Base-by-base conservation (phyloP, 2,797 vertebrate species). In the Poeciliopsis turneri region DNA sequence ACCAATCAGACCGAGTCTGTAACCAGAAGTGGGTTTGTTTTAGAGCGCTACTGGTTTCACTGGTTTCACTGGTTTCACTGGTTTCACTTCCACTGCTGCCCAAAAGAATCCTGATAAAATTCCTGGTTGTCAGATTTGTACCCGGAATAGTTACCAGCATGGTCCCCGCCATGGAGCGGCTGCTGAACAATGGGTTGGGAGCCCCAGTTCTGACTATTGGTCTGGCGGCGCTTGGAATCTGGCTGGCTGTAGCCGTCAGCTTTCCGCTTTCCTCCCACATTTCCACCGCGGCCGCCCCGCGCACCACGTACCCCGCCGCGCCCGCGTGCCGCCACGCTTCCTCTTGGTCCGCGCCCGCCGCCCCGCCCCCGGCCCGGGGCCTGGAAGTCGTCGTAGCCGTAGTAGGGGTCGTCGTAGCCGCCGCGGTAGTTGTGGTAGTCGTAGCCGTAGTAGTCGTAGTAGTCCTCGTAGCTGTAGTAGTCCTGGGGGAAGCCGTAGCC, bases 181-280 rank as follows among this genome's bases (percentile, higher is more conserved):
- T 99, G 98, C 97, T 99, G 98, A 94, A 98, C 97, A 96, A 99
- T 99, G 95, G 98, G 98, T 96, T 98, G 97, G 94, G 98, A 98
- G 97, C 98, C 98, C 98, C 98, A 99, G 98, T 98, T 99, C 97
- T 99, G 98, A 98, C 98, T 98, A 97, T 96, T 97, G 97, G 97
- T 98, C 97, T 99, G 98, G 95, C 97, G 98, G 92, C 98, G 97
- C 96, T 99, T 99, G 97, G 98, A 98, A 97, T 99, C 98, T 96
- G 98, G 98, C 96, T 99, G 98, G 98, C 97, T 99, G 98, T 99
- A 98, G 95, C 97, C 97, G 93, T 99, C 98, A 96, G 98, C 98
- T 98, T 99, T 99, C 97, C 98, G 98, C 96, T 99, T 99, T 96
- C 98, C 98, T 98, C 97, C 98, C 97, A 99, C 97, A 98, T 98